phyloP scores from a whole-genome alignment of 1,140 invertebrate genomes.

The Brachystomella parvula region DNA sequence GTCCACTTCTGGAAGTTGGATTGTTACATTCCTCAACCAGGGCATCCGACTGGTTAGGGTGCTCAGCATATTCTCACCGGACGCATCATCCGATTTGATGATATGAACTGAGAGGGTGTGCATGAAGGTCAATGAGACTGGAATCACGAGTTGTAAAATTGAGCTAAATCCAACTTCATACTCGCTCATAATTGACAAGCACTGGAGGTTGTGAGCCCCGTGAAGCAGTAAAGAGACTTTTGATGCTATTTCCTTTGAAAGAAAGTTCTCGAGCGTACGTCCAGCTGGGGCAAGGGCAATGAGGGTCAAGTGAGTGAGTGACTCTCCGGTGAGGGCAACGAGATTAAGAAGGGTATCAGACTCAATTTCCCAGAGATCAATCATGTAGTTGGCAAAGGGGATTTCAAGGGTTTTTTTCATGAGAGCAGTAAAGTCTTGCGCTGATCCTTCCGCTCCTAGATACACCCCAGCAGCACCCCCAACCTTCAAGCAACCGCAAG shows the following conservation, averaged over 20 bases:
- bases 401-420: background rate
- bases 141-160: too few species aligned
- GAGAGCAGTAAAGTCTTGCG: background rate
- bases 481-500: background rate
- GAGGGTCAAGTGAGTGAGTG: background rate
- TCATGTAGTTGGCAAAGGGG: background rate
- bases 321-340: background rate
- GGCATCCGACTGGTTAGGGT: too few species aligned
- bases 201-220: background rate
- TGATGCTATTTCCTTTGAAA: background rate
- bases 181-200: background rate
- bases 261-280: background rate
- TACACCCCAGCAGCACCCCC: background rate
- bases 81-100: too few species aligned
- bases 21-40: too few species aligned
- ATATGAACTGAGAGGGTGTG: too few species aligned
- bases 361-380: background rate
- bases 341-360: background rate
- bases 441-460: background rate
- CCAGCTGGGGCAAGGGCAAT: background rate
- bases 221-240: background rate
- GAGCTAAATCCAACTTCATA: too few species aligned
- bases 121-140: too few species aligned
- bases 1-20: too few species aligned
- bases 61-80: too few species aligned